Evolutionary conservation across 1,140 invertebrate genomes (phyloP), one percentile per base, ranked within the genome.

Genomic region (Cyclina sinensis): DNA sequence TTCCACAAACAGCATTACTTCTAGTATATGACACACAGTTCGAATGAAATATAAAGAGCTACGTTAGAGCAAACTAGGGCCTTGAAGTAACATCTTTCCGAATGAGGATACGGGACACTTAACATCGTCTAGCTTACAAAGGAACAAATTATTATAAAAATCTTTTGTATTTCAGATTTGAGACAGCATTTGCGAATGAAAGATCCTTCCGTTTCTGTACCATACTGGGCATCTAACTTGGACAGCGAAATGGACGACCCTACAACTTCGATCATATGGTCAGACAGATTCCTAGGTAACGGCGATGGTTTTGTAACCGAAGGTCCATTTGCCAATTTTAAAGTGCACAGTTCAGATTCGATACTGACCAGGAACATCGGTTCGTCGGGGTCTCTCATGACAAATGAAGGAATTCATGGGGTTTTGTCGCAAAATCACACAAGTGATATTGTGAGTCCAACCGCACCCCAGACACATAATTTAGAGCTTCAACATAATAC

Each of bases 161-260:
- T n/a, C n/a, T n/a, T n/a, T n/a, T n/a, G n/a, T 27, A 11, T 62
- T 62, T 27, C 57, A 94, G 93, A 79, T 89, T 92, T 51, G 93
- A 94, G 59, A 90, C 91, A n/a, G 93, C 92, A 18, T 87, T n/a
- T 93, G 11, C 86, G 88, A 16, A 70, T 91, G 37, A 90, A 88
- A 57, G 85, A 89, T 30, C 89, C 91, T 0, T 48, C 86, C 11
- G 89, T 95, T 0, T 93, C 95, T 11, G 80, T 96, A 12, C 95
- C 95, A 11, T 96, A 96, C 91, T 96, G 95, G 95, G 95, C 96
- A 62, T 92, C 91, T 11, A 91, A 93, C 4, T n/a, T 95, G 24
- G 95, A 96, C 88, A 79, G 83, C 11, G 93, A 93, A 76, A 88
- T 96, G 51, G 92, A 92, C 0, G 91, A 94, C 86, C 91, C 93